A percentile compares a stretch with the other conserved stretches of the same genome.
phyloP scores from a whole-genome alignment of 2,797 vertebrate species.

The Fundulus diaphanus region DNA sequence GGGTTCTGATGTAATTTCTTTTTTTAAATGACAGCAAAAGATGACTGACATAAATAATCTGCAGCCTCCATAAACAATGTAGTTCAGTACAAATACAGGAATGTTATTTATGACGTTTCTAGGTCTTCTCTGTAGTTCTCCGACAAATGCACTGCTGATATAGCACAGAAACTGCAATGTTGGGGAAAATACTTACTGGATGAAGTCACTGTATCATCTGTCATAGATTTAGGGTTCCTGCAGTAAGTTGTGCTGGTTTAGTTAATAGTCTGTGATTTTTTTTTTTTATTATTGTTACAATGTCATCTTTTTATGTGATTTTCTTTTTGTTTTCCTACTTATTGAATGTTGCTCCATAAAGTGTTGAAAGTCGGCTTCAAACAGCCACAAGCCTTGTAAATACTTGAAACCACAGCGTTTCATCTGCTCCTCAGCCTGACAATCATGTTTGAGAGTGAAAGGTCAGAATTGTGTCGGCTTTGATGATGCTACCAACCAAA shows the following conservation, averaged over 20 bases:
- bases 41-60: conserved; percentile 15
- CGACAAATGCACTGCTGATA: conserved; percentile 1
- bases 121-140: not conserved
- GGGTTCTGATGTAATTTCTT: conserved; percentile 12
- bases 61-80: not conserved
- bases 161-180: not conserved
- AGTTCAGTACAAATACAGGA: not conserved
- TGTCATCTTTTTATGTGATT: conserved; percentile 18
- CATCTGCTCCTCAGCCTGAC: conserved; percentile 49
- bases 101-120: conserved; percentile 4
- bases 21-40: conserved; percentile 24
- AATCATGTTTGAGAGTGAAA: conserved; percentile 45
- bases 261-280: not conserved
- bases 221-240: not conserved
- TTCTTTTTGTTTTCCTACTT: conserved; percentile 6
- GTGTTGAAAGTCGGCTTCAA: conserved; percentile 32
- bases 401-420: conserved; percentile 62
- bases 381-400: conserved; percentile 20
- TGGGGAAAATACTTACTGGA: not conserved
- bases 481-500: conserved; percentile 13
- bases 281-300: not conserved
- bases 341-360: conserved; percentile 36
- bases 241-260: not conserved
- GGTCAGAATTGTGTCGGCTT: conserved; percentile 48
- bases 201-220: not conserved